These are phyloP conservation scores for Graptemys geographica DNA, from an alignment of 2,797 vertebrate genomes.

Conservation along the genomic window DNA sequence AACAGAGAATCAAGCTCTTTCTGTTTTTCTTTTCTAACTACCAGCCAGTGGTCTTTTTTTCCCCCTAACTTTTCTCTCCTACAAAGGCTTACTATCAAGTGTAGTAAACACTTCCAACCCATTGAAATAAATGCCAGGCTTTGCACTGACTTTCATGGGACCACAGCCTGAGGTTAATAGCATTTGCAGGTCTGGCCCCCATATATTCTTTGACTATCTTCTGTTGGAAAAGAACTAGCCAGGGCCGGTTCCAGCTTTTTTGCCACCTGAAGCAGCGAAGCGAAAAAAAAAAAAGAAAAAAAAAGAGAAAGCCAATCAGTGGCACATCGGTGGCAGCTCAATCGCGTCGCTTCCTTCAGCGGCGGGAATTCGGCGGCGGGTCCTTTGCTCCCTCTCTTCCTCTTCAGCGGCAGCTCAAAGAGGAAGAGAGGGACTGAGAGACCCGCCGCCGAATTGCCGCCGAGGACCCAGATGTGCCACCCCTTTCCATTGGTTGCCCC, in stretches of 20 bases:
- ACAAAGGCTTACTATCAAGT: neutral
- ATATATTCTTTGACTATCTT: accelerated
- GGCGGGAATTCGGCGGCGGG: no score
- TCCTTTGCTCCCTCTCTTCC: no score
- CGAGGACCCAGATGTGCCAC: no score
- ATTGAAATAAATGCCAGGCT: neutral
- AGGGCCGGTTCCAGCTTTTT: no score
- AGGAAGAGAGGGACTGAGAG: no score
- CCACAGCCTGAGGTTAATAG: neutral
- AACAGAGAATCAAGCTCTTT: neutral
- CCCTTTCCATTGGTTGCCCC: no score
- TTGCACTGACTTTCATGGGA: neutral
- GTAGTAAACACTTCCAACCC: neutral
- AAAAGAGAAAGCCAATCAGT: accelerated
- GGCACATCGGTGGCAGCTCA: no score
- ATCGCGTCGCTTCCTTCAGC: no score
- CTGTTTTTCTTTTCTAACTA: neutral
- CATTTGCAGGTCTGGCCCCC: neutral
- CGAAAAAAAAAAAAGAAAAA: accelerated
- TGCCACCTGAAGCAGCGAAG: no score
- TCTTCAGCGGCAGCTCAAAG: no score
- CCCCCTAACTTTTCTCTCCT: neutral
- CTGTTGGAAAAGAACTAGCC: neutral
- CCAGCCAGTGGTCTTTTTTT: neutral
- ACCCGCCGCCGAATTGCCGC: no score